Base-by-base conservation (phyloP, 1,140 invertebrate genomes). In the Oreohelix idahoensis region DNA sequence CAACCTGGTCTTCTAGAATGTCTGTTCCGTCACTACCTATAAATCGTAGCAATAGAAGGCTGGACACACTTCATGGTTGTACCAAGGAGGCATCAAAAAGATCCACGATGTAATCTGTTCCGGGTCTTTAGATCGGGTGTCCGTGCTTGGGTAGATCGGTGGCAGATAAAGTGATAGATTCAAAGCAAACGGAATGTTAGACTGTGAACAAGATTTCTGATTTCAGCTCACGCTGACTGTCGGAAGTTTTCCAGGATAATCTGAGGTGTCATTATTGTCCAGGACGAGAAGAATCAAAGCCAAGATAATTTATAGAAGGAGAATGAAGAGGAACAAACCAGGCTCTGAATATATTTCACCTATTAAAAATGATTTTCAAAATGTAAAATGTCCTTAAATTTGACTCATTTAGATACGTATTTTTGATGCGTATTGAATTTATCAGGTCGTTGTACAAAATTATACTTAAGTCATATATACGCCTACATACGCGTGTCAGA, bases 71-170 rank as follows among this genome's bases (percentile, higher is more conserved):
- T 66, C 63, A 58, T 20, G 17, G 4, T 23, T 58, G 53, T 58
- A 58, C 53, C 53, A 66, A n/a, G 2, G n/a, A 66, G 63, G 63
- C 63, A 66, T 66, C 63, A 66, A 66, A 66, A 10, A 66, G 63
- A 29, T 66, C 63, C 63, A 5, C 29, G 63, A 66, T 66, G 63
- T 66, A 66, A 66, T 66, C 63, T 66, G 63, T 66, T 66, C 63
- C 63, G 63, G 0, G 63, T 5, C 63, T 58, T 66, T 66, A 66
- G 63, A 66, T 66, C 63, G 8, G 29, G 11, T 66, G 63, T 66
- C 63, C n/a, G n/a, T 29, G 29, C 29, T 32, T 35, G n/a, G 63
- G 2, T 66, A 66, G 63, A 66, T 66, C 29, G 8, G 63, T 66
- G 8, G n/a, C 29, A 32, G 63, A 66, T 66, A 66, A 66, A 66